Base-by-base conservation (phyloP, 2,888 invertebrate genomes). In the Stenchaetothrips biformis region DNA sequence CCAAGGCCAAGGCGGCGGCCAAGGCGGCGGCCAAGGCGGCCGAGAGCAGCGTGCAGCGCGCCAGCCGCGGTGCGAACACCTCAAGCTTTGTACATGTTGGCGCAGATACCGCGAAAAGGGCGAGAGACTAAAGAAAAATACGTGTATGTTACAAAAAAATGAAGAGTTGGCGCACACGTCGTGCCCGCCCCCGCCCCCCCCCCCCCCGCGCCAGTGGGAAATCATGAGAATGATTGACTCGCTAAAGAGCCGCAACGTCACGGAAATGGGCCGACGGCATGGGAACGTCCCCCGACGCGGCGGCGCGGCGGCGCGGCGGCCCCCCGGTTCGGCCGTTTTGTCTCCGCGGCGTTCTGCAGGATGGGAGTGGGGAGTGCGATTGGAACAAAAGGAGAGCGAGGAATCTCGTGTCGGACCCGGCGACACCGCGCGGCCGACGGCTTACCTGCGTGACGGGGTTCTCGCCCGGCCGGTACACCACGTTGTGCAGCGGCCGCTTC, bases 381-480 rank as follows among this genome's bases (percentile, higher is more conserved):
- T 37, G 37, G 37, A 37, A 37, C 37, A 37, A 37, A 37, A 37
- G 4, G 37, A 37, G 4, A 37, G 37, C 1, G 37, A 37, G 37
- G 37, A 37, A n/a, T n/a, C 37, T 37, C 37, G 37, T 37, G 37
- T 4, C 37, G 37, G 37, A 4, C 37, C 1, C 37, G 37, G 37
- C 37, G 37, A 1, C 37, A 37, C 37, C 37, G 37, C 37, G 37
- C 37, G 37, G 37, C 37, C 4, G 0, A 16, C 37, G n/a, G 16
- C 78, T 81, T 89, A 95, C 95, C 94, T 95, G 95, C 84, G 94
- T 95, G 84, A 95, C 95, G 83, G 95, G 95, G 88, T 95, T 95
- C 86, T 95, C 95, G 83, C 95, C 95, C 0, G 95, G 95, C 84
- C 95, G 89, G 88, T 95, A 95, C 83, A 95, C 95, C 83, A 95